Evolutionary conservation across 2,797 vertebrate genomes (phyloP).

Genomic region (Hippopotamyrus pictus): DNA sequence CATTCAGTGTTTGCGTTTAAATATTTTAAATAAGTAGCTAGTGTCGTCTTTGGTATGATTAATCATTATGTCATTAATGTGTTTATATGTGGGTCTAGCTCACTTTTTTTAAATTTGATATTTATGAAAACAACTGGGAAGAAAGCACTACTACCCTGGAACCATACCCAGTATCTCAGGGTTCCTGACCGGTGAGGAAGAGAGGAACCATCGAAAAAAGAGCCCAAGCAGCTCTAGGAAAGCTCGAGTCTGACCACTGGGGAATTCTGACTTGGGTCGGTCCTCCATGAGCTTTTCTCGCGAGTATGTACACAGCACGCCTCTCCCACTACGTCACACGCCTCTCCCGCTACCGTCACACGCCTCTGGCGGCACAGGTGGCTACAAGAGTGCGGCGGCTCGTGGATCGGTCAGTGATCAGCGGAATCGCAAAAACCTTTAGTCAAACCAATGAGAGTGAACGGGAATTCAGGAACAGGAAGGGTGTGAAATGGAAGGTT

Average conservation of each 20-base stretch:
- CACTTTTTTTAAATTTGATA: conserved; percentile 63
- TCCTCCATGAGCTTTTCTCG: conserved; percentile 69
- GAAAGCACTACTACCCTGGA: conserved; percentile 84
- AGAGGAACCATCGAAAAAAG: conserved; percentile 49
- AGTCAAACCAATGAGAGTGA: conserved; percentile 66
- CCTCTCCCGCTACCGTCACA: conserved; percentile 45
- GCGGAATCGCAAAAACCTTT: conserved; percentile 61
- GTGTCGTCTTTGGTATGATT: conserved; percentile 56
- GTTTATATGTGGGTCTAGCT: conserved; percentile 43
- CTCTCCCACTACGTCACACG: conserved; percentile 43
- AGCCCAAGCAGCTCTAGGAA: conserved; percentile 63
- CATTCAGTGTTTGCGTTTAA: neutral
- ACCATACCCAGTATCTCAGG: conserved; percentile 53
- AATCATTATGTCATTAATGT: conserved; percentile 38
- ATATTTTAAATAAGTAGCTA: conserved; percentile 34
- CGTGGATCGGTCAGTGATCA: conserved; percentile 58
- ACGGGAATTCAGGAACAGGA: conserved; percentile 59
- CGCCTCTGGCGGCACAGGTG: conserved; percentile 46
- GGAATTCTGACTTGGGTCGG: conserved; percentile 68
- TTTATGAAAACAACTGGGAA: conserved; percentile 78
- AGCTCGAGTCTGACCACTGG: conserved; percentile 49
- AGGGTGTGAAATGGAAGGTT: conserved; percentile 48
- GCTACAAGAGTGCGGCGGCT: conserved; percentile 54
- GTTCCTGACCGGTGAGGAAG: conserved; percentile 51
- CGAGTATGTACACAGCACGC: conserved; percentile 50